Evolutionary conservation across 2,113 vertebrate species (phyloP), one percentile per base, ranked within the genome.

Genomic region (Paedocypris sp.): DNA sequence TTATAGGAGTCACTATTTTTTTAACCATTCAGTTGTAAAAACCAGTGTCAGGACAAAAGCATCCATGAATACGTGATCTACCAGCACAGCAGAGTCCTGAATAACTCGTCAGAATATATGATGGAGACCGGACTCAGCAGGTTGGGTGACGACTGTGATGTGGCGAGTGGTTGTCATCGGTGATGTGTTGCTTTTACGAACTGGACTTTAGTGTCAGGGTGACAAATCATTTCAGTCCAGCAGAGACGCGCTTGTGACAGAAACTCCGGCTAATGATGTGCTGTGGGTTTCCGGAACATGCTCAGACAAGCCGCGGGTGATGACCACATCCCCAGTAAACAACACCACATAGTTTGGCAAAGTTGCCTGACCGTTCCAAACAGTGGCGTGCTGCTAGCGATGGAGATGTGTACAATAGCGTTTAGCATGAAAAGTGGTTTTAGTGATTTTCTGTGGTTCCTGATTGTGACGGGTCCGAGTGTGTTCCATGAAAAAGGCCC

Each of bases 161-260:
- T 64, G 19, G 43, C 26, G 5, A 26, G 10, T 5, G 18, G 25
- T 31, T 47, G 26, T 53, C 49, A 60, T 11, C n/a, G n/a, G n/a
- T n/a, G n/a, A n/a, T n/a, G n/a, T 8, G 20, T 35, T 29, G 31
- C 6, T 20, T 11, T 48, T 20, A 12, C 15, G 31, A 64, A 41
- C 15, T 13, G 2, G 35, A 36, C 51, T 28, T 63, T 32, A 9
- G 35, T 65, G 57, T 70, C 62, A 61, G 62, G 28, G 6, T 45
- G 36, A 22, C 5, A 10, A 59, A 50, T 70, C 33, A 58, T 62
- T 62, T 60, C 29, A 4, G 35, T 39, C 23, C 38, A 15, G 8
- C 49, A 33, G 42, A 60, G 46, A 33, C 36, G 22, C 49, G 48
- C 57, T 28, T 29, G 23, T 43, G 2, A 12, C 6, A 28, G 3